Base-by-base conservation (phyloP, 2,113 vertebrate genomes). In the Cololabis saira region DNA sequence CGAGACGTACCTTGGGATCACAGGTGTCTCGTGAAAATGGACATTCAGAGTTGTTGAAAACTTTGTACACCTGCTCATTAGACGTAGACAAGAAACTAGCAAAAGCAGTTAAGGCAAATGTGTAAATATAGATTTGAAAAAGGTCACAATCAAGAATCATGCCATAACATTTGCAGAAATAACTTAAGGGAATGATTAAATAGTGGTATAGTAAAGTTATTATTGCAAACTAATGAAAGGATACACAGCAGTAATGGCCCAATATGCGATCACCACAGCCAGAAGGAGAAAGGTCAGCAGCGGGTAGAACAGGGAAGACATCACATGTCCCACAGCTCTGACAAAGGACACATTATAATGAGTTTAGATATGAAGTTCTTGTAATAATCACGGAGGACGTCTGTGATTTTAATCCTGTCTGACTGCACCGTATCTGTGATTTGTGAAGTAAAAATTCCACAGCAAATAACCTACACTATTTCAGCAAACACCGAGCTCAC, bases 191-290 rank as follows among this genome's bases (percentile, higher is more conserved):
- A 51, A 7, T 27, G 3, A 22, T 27, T 14, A 52, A 16, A 2
- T 16, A 15, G 40, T n/a, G 22, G 12, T 19, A 45, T 2, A n/a
- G 57, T 22, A 14, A 0, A 33, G 37, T 49, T 44, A 19, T 37
- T n/a, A 41, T 8, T n/a, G 53, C 12, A 21, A 13, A 67, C 30
- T 53, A 24, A 13, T 45, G 21, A 57, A 76, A 90, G 94, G 97
- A 99, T 99, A 98, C 97, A 99, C 95, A 0, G 97, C 95, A 0
- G 96, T 98, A 85, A 95, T 91, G 52, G 94, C 95, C 97, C 97
- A 99, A 87, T 98, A 98, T 1, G 96, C 94, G 0, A 98, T 97
- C 67, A 96, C 96, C 66, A 98, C 88, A 2, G 95, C 92, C 52
- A 98, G 72, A 45, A 98, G 90, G 77, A 91, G 78, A 88, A 98